Base-by-base conservation (phyloP, 2,113 vertebrate species). In the Anarhynchus alexandrinus region DNA sequence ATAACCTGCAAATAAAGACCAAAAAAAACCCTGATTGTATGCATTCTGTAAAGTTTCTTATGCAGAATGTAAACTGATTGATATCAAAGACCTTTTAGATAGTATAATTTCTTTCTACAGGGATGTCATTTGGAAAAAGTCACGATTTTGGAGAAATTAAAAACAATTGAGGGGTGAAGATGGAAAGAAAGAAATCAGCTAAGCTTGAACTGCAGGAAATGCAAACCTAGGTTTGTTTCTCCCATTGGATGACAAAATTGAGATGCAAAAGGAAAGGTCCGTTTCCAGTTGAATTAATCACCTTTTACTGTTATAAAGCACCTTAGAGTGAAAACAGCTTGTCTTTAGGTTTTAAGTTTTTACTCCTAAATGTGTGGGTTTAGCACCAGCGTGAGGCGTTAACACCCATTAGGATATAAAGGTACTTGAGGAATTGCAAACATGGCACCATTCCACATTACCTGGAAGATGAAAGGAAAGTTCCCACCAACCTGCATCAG, bases 391-490 rank as follows among this genome's bases (percentile, higher is more conserved):
- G 9, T 0, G 10, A 59, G 57, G 51, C 52, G 64, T 21, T 62
- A 58, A 43, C 1, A 3, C 22, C 15, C 8, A 0, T 7, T 3
- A 32, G 36, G 74, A 57, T 19, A 29, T 2, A 40, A 45, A 54
- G 17, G 26, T 20, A 40, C 21, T 6, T 7, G 19, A 73, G 36
- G 67, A 81, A 78, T 70, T 58, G 72, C 70, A 51, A 34, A 14
- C 26, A 3, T 0, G 0, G 21, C 67, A 66, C 12, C 29, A 42
- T 22, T 47, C 32, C 82, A 66, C 32, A 1, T 3, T 11, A 54
- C 16, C 67, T 74, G 82, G 32, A n/a, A 26, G 29, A 65, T 17
- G 29, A 73, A 73, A 52, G 1, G 1, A 21, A 52, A 65, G 57
- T 6, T 71, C 77, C 86, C 73, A 40, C 32, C 21, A 61, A 10